Percentiles rank a stretch among this genome's conserved stretches.
Conservation (phyloP, 2,797 vertebrate genomes). For the Apodemus agrarius region DNA sequence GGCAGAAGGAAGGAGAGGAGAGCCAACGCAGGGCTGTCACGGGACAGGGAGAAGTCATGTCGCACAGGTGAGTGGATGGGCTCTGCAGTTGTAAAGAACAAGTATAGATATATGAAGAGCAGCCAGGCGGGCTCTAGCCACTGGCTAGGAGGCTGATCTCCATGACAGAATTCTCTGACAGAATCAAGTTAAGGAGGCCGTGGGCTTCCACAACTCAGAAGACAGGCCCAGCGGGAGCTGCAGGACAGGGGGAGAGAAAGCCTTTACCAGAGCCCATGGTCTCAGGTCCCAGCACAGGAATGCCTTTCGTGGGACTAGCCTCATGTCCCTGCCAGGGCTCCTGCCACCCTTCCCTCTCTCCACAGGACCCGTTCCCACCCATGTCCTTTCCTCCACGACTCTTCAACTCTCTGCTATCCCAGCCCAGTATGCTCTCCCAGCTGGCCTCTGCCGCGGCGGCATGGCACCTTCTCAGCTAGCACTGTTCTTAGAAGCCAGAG, state of each 20-base stretch:
- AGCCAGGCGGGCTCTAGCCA: neutral
- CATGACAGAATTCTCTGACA: neutral
- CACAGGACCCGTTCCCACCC: neutral
- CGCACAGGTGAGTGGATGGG: neutral
- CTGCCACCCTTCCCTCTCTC: neutral
- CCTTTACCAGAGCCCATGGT: neutral
- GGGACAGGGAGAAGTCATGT: neutral
- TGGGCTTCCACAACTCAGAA: constrained; percentile 58
- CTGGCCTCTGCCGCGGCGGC: neutral
- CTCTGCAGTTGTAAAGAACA: neutral
- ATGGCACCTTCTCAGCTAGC: neutral
- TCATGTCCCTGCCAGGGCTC: neutral
- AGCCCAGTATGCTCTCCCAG: neutral
- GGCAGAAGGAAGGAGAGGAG: neutral
- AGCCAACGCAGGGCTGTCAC: neutral
- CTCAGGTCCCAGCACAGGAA: neutral
- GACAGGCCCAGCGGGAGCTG: constrained; percentile 41
- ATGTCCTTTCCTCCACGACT: neutral
- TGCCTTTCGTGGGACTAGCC: neutral
- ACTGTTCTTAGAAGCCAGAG: neutral
- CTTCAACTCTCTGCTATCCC: neutral
- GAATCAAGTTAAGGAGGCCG: constrained; percentile 49
- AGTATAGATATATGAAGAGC: neutral
- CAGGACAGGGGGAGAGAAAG: neutral
- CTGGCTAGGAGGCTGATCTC: neutral